phyloP scores from a whole-genome alignment of 2,888 invertebrate genomes.

The Ceramica pisi region DNA sequence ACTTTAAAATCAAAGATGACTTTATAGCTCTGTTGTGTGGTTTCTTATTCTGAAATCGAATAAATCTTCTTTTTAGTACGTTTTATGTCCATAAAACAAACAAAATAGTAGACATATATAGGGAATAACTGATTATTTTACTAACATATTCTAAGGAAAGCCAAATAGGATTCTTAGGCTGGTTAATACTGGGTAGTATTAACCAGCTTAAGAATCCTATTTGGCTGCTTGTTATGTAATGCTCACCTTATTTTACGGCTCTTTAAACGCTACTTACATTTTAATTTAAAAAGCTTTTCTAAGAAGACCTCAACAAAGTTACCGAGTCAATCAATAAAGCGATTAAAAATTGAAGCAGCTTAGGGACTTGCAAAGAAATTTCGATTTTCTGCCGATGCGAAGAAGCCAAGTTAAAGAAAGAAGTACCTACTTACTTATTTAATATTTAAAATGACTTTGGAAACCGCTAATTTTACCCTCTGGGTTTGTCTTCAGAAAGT shows the following conservation, averaged over 20 bases:
- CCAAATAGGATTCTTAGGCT: no score
- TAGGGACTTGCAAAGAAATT: constrained; percentile 34
- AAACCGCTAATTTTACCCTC: constrained; percentile 24
- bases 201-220: no score
- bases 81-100: no score
- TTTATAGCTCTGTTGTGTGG: no score
- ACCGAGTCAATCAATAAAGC: constrained; percentile 60
- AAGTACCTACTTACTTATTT: constrained; percentile 41
- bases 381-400: constrained; percentile 41
- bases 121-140: no score
- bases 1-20: no score
- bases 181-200: no score
- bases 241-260: background rate
- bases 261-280: constrained; percentile 18
- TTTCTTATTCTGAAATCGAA: no score
- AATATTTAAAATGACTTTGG: constrained; percentile 47
- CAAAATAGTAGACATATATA: no score
- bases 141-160: no score
- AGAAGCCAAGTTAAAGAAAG: constrained; percentile 40
- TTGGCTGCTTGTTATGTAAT: background rate
- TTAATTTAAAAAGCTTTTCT: constrained; percentile 41
- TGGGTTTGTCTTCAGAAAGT: constrained; percentile 37
- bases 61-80: no score
- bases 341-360: constrained; percentile 61
- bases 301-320: constrained; percentile 54